Conservation (phyloP, 2,113 vertebrate species). For the Cygnus buccinator region DNA sequence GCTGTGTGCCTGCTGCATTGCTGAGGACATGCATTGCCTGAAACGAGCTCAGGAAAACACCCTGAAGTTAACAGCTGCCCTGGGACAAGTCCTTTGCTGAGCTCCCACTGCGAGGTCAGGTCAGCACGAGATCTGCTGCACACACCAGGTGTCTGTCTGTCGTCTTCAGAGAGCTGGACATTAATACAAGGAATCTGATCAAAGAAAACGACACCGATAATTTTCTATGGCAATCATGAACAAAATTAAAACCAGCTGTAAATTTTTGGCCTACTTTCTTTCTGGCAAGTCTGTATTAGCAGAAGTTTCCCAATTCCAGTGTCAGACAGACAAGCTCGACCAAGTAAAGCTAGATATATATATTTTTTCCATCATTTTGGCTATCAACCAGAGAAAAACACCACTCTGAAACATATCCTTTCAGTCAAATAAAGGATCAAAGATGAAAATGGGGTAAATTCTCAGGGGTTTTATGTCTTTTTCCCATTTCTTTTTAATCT, state of each 20-base stretch:
- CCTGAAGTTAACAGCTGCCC: background rate
- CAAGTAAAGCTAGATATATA: background rate
- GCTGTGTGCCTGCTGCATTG: background rate
- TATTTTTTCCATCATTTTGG: background rate
- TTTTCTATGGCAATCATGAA: background rate
- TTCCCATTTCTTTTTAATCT: background rate
- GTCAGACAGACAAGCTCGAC: background rate
- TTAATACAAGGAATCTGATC: rapidly evolving
- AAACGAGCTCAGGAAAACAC: background rate
- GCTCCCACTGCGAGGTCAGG: background rate
- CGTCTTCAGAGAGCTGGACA: background rate
- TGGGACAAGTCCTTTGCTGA: background rate
- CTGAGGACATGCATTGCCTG: background rate
- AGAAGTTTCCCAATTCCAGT: background rate
- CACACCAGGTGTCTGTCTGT: no score
- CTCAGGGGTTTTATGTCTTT: background rate
- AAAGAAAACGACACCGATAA: rapidly evolving
- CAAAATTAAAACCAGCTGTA: background rate
- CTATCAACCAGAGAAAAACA: background rate
- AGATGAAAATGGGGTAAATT: background rate
- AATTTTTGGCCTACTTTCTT: background rate
- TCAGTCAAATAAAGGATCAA: background rate
- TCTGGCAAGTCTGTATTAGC: background rate
- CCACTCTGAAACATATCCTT: background rate
- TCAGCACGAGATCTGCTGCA: background rate